Evolutionary conservation across 2,113 vertebrate species (phyloP).

Genomic region (Regulus satrapa): DNA sequence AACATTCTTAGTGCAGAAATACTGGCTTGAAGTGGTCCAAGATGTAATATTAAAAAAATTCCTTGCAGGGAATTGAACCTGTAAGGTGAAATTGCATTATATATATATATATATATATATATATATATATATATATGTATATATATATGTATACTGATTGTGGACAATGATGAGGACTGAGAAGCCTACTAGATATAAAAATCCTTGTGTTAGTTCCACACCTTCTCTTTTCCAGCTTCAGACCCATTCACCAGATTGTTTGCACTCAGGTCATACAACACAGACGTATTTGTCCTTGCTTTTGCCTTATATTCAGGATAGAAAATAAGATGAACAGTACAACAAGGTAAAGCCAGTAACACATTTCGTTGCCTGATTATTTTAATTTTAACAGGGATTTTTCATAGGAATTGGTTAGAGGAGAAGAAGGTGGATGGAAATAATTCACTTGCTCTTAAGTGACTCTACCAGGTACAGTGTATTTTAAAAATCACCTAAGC

Average conservation of each 20-base stretch:
- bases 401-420: neutral
- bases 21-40: neutral
- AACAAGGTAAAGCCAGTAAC: neutral
- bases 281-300: neutral
- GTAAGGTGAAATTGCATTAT: neutral
- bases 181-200: neutral
- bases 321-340: neutral
- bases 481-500: neutral
- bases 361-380: rapidly evolving
- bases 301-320: neutral
- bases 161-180: neutral
- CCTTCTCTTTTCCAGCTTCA: neutral
- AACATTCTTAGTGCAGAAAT: neutral
- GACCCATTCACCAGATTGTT: neutral
- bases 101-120: too few relatives aligned
- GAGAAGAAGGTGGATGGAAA: neutral
- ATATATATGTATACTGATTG: too few relatives aligned
- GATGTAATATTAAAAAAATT: neutral
- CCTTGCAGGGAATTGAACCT: neutral
- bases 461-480: neutral
- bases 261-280: neutral
- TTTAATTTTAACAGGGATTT: neutral
- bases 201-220: neutral
- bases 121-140: too few relatives aligned
- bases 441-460: neutral